These are phyloP conservation scores for Verasper variegatus DNA, from an alignment of 2,113 vertebrate genomes.

Conservation along the genomic window DNA sequence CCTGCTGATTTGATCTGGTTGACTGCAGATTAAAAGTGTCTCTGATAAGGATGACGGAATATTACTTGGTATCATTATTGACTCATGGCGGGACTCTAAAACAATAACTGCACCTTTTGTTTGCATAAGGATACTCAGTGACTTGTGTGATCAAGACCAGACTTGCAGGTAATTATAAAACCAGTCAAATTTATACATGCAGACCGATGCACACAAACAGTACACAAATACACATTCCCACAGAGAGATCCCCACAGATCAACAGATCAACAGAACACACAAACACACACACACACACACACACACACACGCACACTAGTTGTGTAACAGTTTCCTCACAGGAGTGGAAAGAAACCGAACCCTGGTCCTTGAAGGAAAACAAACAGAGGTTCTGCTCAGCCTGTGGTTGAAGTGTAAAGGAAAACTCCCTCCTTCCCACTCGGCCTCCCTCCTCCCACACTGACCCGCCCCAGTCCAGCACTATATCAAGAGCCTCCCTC, in stretches of 20 bases:
- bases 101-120: slow-evolving; percentile 38
- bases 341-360: slow-evolving; percentile 67
- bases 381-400: slow-evolving; percentile 54
- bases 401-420: slow-evolving; percentile 45
- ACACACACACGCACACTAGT: slow-evolving; percentile 43
- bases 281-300: background rate
- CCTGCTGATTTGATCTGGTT: slow-evolving; percentile 5
- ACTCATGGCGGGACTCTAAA: slow-evolving; percentile 39
- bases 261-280: background rate
- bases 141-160: slow-evolving; percentile 6
- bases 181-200: background rate
- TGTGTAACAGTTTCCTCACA: slow-evolving; percentile 76
- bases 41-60: background rate
- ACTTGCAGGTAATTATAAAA: slow-evolving; percentile 21
- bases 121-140: slow-evolving; percentile 32
- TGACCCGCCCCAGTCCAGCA: slow-evolving; percentile 73
- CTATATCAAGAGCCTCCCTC: slow-evolving; percentile 77
- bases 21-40: background rate
- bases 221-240: background rate
- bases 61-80: slow-evolving; percentile 31
- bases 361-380: slow-evolving; percentile 68
- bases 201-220: slow-evolving; percentile 10
- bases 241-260: too few species aligned
- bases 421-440: slow-evolving; percentile 57
- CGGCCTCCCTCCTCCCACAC: slow-evolving; percentile 43